Evolutionary conservation across 2,888 invertebrate genomes (phyloP).

Genomic region (Drosophila anomalipes): DNA sequence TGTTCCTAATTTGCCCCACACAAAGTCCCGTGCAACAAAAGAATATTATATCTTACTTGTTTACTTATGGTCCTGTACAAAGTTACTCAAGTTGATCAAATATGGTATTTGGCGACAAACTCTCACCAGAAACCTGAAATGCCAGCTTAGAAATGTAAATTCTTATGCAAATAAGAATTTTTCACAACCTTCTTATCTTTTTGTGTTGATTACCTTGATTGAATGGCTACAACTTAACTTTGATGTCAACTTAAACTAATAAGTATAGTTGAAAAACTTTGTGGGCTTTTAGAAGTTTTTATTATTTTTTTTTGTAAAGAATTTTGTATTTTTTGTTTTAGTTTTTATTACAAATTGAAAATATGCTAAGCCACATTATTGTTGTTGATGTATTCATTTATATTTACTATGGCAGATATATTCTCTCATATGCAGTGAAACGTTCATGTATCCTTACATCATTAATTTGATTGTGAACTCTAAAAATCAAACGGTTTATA

Average conservation of each 20-base stretch:
- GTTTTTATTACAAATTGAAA: conserved; percentile 61
- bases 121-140: too few relatives aligned
- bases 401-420: conserved; percentile 37
- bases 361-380: conserved; percentile 37
- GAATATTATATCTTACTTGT: background rate
- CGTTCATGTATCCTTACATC: conserved; percentile 27
- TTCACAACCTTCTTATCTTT: background rate
- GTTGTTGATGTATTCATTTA: conserved; percentile 22
- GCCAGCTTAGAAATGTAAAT: background rate
- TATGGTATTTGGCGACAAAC: background rate
- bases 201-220: background rate
- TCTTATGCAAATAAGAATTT: background rate
- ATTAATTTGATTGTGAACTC: conserved; percentile 38
- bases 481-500: conserved; percentile 37
- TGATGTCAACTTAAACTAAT: background rate
- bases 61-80: conserved; percentile 2
- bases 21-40: background rate
- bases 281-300: conserved; percentile 66
- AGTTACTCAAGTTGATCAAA: background rate
- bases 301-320: conserved; percentile 45
- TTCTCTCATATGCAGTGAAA: conserved; percentile 30
- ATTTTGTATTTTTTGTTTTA: conserved; percentile 53
- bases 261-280: background rate
- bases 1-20: conserved; percentile 17
- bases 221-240: background rate